Base-by-base conservation (phyloP, 2,113 vertebrate species). In the Corvus hawaiiensis region DNA sequence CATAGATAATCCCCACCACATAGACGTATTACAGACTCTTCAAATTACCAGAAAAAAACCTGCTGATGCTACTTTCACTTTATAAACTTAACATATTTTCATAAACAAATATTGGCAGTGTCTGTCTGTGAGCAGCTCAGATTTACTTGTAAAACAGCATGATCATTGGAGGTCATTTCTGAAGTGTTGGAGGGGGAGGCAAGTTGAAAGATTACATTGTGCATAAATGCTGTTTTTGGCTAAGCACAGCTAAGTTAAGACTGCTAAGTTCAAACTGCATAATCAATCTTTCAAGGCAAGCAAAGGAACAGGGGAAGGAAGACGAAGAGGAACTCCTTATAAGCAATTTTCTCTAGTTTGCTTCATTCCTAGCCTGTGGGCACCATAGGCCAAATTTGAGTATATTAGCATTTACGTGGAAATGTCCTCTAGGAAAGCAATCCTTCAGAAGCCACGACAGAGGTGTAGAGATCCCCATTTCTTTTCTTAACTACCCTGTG, bases 241-340 rank as follows among this genome's bases (percentile, higher is more conserved):
- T 68, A 86, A 77, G 33, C 41, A 48, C 51, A 43, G 14, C 32
- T 72, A 88, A 52, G 8, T 63, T 67, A 39, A 81, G 39, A 85
- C 67, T 46, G 35, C 35, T 79, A 84, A 87, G 8, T 86, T 87
- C 55, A 86, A 56, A 69, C 76, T 56, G 37, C 22, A 56, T 66
- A 41, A 90, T 79, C 68, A 81, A 23, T 78, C 68, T 73, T 85
- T 64, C 46, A 73, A 68, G 41, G 26, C 39, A 91, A 87, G 22
- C 32, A 83, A 64, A 80, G 9, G 30, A 89, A 62, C 7, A n/a
- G 35, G 20, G 14, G 17, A 84, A 93, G 61, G 68, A 86, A 77
- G 32, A 89, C 21, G 35, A 92, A 92, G 43, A 91, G 23, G 23
- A 94, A 92, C 75, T 92, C 62, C 37, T 73, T 84, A 52, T 16